These are phyloP conservation scores for Echiichthys vipera DNA, from an alignment of 2,797 vertebrate species.

Conservation along the genomic window DNA sequence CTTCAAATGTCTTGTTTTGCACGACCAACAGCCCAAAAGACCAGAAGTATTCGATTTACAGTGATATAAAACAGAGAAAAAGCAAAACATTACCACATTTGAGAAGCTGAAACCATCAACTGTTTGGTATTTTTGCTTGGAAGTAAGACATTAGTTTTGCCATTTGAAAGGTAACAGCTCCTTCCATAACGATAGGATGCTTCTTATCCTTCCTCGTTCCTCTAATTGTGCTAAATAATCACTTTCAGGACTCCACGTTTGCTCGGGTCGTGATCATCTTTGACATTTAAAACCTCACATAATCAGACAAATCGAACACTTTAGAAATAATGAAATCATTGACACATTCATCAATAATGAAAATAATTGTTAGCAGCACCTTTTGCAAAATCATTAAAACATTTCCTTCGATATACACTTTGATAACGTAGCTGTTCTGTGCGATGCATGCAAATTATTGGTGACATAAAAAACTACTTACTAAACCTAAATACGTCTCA, in stretches of 20 bases:
- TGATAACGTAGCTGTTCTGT: neutral
- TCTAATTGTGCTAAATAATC: neutral
- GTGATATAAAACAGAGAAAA: neutral
- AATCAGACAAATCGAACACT: slow-evolving; percentile 26
- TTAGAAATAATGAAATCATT: neutral
- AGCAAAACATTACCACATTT: neutral
- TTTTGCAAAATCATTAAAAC: slow-evolving; percentile 6
- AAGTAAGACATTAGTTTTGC: neutral
- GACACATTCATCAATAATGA: slow-evolving; percentile 4
- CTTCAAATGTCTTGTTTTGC: neutral
- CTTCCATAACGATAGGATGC: neutral
- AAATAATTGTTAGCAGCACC: neutral
- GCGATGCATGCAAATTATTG: neutral
- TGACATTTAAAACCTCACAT: slow-evolving; percentile 37
- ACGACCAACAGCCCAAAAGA: neutral
- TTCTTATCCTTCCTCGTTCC: neutral
- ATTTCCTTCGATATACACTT: neutral
- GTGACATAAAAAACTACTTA: neutral
- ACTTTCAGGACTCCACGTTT: neutral
- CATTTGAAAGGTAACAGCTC: neutral
- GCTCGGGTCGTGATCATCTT: neutral
- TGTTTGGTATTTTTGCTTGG: neutral
- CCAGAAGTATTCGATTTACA: neutral
- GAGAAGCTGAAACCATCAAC: neutral
- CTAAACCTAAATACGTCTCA: too few species aligned